A percentile compares a stretch with the other conserved stretches of the same genome.
These are phyloP conservation scores for Syngnathus acus DNA, from an alignment of 2,797 vertebrate species.

Conservation along the genomic window DNA sequence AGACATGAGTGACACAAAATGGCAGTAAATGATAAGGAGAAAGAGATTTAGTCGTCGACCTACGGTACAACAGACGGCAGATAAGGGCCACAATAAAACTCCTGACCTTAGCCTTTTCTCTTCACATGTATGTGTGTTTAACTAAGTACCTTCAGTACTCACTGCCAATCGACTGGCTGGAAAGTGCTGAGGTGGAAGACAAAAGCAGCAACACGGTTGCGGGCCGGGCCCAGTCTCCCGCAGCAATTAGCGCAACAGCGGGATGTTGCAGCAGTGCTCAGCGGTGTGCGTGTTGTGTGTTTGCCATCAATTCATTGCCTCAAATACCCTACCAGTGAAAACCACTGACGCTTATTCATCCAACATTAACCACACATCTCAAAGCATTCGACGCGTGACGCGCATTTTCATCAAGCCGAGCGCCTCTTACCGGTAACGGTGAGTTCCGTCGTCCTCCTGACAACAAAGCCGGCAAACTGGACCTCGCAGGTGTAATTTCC, in stretches of 20 bases:
- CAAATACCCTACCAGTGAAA: conserved; percentile 7
- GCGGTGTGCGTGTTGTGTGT: conserved; percentile 17
- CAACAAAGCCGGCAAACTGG: conserved; percentile 86
- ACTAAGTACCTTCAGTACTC: conserved; percentile 51
- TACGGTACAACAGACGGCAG: not conserved
- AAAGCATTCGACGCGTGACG: not conserved
- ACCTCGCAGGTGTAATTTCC: conserved; percentile 98
- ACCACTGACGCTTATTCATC: conserved; percentile 6
- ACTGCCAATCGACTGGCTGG: conserved; percentile 38
- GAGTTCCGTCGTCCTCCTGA: conserved; percentile 90
- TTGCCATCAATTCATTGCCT: conserved; percentile 19
- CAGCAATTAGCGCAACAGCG: conserved; percentile 61
- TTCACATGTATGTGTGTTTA: conserved; percentile 41
- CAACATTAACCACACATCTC: conserved; percentile 1
- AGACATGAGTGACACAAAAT: too few species aligned
- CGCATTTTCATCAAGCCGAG: not conserved
- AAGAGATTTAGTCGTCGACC: conserved; percentile 4
- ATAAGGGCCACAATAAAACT: conserved; percentile 30
- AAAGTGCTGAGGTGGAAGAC: conserved; percentile 59
- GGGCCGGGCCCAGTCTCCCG: conserved; percentile 51
- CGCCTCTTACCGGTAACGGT: conserved; percentile 83
- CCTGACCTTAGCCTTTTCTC: conserved; percentile 57
- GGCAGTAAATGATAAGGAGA: not conserved
- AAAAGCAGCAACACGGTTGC: conserved; percentile 15
- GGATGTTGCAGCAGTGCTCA: conserved; percentile 37